These are phyloP conservation scores for Lamellibrachia luymesi DNA, from an alignment of 1,140 invertebrate species.

Conservation along the genomic window DNA sequence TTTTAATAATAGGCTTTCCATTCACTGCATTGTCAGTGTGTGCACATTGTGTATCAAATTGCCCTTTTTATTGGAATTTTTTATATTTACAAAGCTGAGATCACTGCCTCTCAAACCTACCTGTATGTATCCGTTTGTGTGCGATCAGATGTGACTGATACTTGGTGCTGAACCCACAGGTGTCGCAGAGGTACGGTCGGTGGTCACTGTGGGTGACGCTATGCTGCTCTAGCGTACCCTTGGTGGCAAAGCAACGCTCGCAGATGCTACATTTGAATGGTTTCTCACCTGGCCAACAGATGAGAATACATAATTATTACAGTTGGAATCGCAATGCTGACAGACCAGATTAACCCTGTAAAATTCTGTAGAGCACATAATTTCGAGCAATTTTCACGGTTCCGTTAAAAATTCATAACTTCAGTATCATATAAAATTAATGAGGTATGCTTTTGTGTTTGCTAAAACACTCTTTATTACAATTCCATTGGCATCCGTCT, in stretches of 20 bases:
- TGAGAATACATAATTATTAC: neutral
- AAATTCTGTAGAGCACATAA: neutral
- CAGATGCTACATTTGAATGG: slow-evolving; percentile 56
- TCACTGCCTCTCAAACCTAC: slow-evolving; percentile 38
- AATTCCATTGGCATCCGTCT: too few species aligned
- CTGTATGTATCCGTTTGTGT: slow-evolving; percentile 68
- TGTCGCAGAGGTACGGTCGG: slow-evolving; percentile 64
- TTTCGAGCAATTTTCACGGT: neutral
- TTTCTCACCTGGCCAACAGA: slow-evolving; percentile 30
- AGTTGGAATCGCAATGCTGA: neutral
- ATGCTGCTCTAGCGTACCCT: slow-evolving; percentile 65
- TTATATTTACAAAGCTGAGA: neutral
- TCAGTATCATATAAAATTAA: neutral
- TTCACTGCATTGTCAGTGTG: too few species aligned
- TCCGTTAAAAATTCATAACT: neutral
- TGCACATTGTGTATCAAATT: too few species aligned
- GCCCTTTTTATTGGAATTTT: too few species aligned
- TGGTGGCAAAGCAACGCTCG: slow-evolving; percentile 61
- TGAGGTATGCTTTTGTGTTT: neutral
- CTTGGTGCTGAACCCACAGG: slow-evolving; percentile 69
- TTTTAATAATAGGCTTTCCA: too few species aligned
- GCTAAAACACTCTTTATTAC: too few species aligned
- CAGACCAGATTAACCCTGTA: neutral
- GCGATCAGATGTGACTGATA: slow-evolving; percentile 68
- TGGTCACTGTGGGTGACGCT: slow-evolving; percentile 61